Evolutionary conservation across 2,888 invertebrate species (phyloP).

Genomic region (Chouioia cunea): DNA sequence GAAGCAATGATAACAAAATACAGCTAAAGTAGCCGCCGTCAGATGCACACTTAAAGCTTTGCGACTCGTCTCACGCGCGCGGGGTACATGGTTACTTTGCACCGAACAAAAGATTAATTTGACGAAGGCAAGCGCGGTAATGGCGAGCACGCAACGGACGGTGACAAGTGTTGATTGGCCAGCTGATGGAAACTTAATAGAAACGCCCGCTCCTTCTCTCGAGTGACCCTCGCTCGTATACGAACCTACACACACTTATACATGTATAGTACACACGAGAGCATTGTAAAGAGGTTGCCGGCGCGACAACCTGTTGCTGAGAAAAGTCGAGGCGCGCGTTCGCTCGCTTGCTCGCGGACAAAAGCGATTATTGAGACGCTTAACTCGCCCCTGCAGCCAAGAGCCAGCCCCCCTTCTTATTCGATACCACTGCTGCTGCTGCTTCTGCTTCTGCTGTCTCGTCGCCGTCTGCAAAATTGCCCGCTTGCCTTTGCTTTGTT

Average conservation of each 20-base stretch:
- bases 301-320: slow-evolving; percentile 44
- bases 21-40: slow-evolving; percentile 16
- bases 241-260: no score
- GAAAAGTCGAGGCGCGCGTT: slow-evolving; percentile 29
- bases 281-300: slow-evolving; percentile 27
- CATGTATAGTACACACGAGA: neutral
- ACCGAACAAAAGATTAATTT: slow-evolving; percentile 18
- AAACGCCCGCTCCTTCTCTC: slow-evolving; percentile 5
- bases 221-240: neutral
- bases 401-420: neutral
- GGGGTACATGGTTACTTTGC: no score
- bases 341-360: slow-evolving; percentile 5
- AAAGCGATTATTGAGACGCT: slow-evolving; percentile 45
- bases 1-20: slow-evolving; percentile 1
- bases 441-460: no score
- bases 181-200: slow-evolving; percentile 25
- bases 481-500: no score
- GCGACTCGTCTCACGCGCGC: neutral
- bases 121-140: slow-evolving; percentile 10
- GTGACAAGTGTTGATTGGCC: slow-evolving; percentile 40
- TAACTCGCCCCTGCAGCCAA: neutral
- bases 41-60: neutral
- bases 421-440: neutral
- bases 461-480: no score
- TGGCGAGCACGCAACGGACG: neutral